Evolutionary conservation across 92 coral and sea anemone species (phyloP).

Genomic region (Zoanthus gigantus): DNA sequence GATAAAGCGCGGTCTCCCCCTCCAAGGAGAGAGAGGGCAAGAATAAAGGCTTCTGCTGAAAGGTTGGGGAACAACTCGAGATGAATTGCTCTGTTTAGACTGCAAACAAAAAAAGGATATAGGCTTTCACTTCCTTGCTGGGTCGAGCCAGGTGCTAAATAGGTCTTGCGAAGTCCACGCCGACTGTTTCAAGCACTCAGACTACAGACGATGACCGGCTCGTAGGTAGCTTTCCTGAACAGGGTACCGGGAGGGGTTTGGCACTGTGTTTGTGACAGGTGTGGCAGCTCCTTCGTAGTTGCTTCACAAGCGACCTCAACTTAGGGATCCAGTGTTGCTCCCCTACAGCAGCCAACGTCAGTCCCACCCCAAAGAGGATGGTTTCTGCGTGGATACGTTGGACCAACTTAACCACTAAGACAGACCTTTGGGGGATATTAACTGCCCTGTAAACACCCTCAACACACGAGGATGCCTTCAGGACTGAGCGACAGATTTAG

Average conservation of each 20-base stretch:
- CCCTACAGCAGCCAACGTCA: too few relatives aligned
- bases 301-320: not conserved
- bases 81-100: conserved; percentile 15
- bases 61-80: not conserved
- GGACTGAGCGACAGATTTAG: conserved; percentile 17
- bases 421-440: conserved; percentile 16
- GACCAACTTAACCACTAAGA: not conserved
- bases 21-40: too few relatives aligned
- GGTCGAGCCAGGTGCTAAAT: too few relatives aligned
- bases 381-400: not conserved
- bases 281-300: too few relatives aligned
- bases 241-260: too few relatives aligned
- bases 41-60: too few relatives aligned
- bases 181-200: too few relatives aligned
- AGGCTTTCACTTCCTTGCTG: too few relatives aligned
- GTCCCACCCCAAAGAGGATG: not conserved
- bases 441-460: conserved; percentile 37
- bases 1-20: too few relatives aligned
- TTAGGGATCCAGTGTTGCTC: too few relatives aligned
- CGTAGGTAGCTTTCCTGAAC: conserved; percentile 12
- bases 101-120: not conserved
- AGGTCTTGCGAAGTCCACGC: too few relatives aligned
- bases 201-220: not conserved
- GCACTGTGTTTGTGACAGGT: too few relatives aligned
- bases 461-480: conserved; percentile 31